phyloP scores from a whole-genome alignment of 2,888 invertebrate species.

The Leptinotarsa juncta region DNA sequence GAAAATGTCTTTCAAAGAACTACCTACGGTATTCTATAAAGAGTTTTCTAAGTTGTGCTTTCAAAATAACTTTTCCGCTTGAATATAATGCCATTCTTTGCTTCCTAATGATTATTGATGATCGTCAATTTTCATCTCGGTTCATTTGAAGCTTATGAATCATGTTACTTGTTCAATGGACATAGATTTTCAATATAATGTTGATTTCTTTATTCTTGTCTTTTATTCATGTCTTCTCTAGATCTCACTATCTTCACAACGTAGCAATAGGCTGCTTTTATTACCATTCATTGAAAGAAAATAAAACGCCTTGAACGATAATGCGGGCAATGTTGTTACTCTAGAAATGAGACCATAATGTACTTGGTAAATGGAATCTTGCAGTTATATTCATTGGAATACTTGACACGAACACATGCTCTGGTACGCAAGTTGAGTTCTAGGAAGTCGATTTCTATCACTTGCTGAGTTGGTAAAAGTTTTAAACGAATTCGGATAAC shows the following conservation, averaged over 20 bases:
- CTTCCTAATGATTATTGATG: too few relatives aligned
- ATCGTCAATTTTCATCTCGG: too few relatives aligned
- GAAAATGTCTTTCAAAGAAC: too few relatives aligned
- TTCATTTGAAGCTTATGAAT: too few relatives aligned
- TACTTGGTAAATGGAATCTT: slow-evolving; percentile 14
- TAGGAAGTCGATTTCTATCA: slow-evolving; percentile 6
- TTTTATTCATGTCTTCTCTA: background rate
- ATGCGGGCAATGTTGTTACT: slow-evolving; percentile 8
- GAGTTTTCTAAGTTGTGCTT: too few relatives aligned
- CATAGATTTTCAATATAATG: too few relatives aligned
- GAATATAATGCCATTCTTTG: too few relatives aligned
- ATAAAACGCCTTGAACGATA: slow-evolving; percentile 6
- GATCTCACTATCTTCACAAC: background rate
- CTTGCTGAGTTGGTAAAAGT: background rate
- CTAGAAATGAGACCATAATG: slow-evolving; percentile 14
- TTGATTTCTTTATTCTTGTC: too few relatives aligned
- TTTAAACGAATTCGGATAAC: background rate
- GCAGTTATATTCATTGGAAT: slow-evolving; percentile 14
- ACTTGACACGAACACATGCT: slow-evolving; percentile 15
- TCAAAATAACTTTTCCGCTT: too few relatives aligned
- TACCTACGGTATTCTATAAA: too few relatives aligned
- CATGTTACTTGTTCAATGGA: too few relatives aligned
- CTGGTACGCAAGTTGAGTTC: background rate
- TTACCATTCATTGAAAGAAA: slow-evolving; percentile 2
- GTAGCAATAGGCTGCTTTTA: background rate